Base-by-base conservation (phyloP, 2,888 invertebrate species). In the Imbricaverruca yamaguchii region DNA sequence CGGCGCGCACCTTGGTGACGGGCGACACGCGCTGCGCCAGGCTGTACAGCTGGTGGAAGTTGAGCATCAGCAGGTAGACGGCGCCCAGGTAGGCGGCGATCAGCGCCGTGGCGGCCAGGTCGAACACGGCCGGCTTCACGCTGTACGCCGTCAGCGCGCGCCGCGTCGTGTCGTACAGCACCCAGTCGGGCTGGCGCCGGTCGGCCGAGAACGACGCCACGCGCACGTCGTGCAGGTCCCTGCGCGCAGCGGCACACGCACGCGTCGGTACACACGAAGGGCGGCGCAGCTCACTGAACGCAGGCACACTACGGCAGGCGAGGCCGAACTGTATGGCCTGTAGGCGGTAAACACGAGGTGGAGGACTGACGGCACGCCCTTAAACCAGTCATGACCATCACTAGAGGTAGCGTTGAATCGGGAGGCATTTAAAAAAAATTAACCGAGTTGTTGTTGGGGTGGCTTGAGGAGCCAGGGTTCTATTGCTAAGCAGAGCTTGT, bases 41-140 rank as follows among this genome's bases (percentile, higher is more conserved):
- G n/a, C n/a, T 23, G 55, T 56, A 78, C 56, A 78, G 78, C 78
- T 56, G 78, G n/a, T 55, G 78, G 57, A 78, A 78, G 57, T 78
- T 55, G 11, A n/a, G 9, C 39, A 96, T 91, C 18, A 92, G 89
- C 85, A 94, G 90, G 88, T 96, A 97, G n/a, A 97, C 91, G 10
- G 92, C 86, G n/a, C 91, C 90, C 81, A 98, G 90, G 88, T 98
- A 98, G 55, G 91, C 89, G 63, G 93, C 89, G 86, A 98, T 97
- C 65, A 91, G 92, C 82, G 94, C 87, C 0, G 97, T 97, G 21
- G 98, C 90, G 85, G 98, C 93, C 85, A 99, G 91, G 90, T 99
- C 98, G 89, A 98, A 98, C 82, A 98, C 93, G 15, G 98, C 98
- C 83, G 98, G 98, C 87, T 98, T 98, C 11, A 98, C 97, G 87